phyloP scores from a whole-genome alignment of 2,113 vertebrate genomes.

The Grantiella picta region DNA sequence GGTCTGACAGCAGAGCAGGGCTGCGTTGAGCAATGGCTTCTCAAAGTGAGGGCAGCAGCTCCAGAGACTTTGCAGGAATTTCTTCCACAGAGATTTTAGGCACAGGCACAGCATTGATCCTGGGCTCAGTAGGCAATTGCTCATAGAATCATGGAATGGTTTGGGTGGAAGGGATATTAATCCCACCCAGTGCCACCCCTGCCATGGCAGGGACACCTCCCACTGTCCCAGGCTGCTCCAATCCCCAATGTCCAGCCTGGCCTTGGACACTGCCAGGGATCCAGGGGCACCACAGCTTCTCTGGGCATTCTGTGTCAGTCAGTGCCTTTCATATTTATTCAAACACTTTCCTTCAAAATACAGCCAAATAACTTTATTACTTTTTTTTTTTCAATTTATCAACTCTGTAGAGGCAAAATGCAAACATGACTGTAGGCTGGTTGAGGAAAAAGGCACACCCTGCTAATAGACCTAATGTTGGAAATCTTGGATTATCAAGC shows the following conservation, averaged over 20 bases:
- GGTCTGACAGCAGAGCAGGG: neutral
- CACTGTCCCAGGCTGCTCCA: neutral
- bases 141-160: neutral
- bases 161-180: fast-evolving
- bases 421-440: fast-evolving
- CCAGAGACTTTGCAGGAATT: neutral
- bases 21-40: neutral
- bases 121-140: neutral
- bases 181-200: fast-evolving
- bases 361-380: neutral
- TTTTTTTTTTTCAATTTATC: no score
- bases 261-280: neutral
- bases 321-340: neutral
- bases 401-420: neutral
- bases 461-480: neutral
- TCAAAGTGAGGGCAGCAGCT: neutral
- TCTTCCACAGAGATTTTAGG: neutral
- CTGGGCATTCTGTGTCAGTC: neutral
- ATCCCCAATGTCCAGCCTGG: neutral
- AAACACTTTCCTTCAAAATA: neutral
- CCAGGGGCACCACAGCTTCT: neutral
- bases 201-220: neutral
- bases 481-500: neutral
- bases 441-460: neutral
- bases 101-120: neutral